Percentiles rank a stretch among this genome's conserved stretches.
These are phyloP conservation scores for Drosophila emarginata DNA, from an alignment of 2,888 invertebrate species.

Conservation along the genomic window DNA sequence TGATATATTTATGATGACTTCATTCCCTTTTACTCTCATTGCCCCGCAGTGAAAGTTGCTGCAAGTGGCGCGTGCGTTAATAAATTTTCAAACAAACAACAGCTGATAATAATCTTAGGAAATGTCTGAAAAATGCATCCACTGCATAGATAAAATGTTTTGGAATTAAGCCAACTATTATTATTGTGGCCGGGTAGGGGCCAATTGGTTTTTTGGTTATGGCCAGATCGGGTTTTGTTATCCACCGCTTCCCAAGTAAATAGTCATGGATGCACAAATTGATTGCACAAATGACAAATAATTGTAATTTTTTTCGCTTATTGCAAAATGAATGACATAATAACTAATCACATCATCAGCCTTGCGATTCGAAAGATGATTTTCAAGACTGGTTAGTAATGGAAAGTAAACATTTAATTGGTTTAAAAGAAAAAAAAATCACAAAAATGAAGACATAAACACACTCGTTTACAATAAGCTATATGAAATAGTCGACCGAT, in stretches of 20 bases:
- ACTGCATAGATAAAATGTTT: constrained; percentile 39
- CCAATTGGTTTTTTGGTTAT: constrained; percentile 5
- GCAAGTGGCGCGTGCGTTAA: constrained; percentile 37
- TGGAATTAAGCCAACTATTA: constrained; percentile 33
- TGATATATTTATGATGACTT: constrained; percentile 28
- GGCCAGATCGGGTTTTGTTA: constrained; percentile 12
- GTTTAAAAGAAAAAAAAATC: constrained; percentile 11
- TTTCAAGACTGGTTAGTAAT: constrained; percentile 16
- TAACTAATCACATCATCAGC: constrained; percentile 41
- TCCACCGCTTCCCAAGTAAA: constrained; percentile 13
- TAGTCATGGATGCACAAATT: constrained; percentile 30
- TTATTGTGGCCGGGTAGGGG: neutral
- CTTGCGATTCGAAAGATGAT: constrained; percentile 41
- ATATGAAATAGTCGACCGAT: neutral
- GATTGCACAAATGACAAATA: constrained; percentile 34
- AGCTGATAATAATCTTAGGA: constrained; percentile 3
- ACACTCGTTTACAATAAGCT: constrained; percentile 10
- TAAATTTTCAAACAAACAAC: constrained; percentile 6
- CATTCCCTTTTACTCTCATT: neutral
- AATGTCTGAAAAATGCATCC: constrained; percentile 4
- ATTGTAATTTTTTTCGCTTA: constrained; percentile 47
- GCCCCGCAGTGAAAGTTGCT: constrained; percentile 31
- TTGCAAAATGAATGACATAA: constrained; percentile 38
- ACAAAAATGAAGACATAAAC: constrained; percentile 1
- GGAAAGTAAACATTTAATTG: constrained; percentile 43